Base-by-base conservation (phyloP, 1,140 invertebrate genomes). In the Drosophila burlai region DNA sequence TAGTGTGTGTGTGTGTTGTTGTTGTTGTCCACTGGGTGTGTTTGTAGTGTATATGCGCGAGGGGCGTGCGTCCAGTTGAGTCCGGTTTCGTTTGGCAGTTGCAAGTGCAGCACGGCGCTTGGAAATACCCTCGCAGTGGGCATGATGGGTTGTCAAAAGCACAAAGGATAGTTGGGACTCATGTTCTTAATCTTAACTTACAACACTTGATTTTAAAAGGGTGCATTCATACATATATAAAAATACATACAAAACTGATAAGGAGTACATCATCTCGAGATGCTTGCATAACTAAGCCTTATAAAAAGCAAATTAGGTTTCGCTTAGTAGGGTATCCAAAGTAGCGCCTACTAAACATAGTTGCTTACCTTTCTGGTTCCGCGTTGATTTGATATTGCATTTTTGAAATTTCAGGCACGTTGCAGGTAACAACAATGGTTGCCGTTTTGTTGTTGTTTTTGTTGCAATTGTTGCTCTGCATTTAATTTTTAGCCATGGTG, bases 391-490 rank as follows among this genome's bases (percentile, higher is more conserved):
- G 69, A 90, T 81, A 78, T 89, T 81, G 81, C 80, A 89, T 81
- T 89, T 89, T 89, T 74, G n/a, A 74, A 78, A 89, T 89, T 89
- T 81, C 85, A 89, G 66, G 78, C 84, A 89, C 84, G 84, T 89
- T 89, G 85, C 85, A 72, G 66, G 59, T 73, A 62, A 38, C 68
- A 43, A 75, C 74, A 84, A 81, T 86, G 68, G 58, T 69, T 78
- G 60, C 58, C 46, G 47, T 57, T 38, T 24, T 38, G 7, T 55
- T 42, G 36, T 43, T 38, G 36, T 43, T 38, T 36, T 61, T 76
- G 34, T 52, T 68, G 55, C 46, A 24, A 42, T 60, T 42, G 45
- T 50, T 52, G 45, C 67, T 81, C 62, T 74, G 74, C 63, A 74
- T 61, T 64, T 34, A 40, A 21, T 67, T 57, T 67, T 72, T 40